A percentile compares a stretch with the other conserved stretches of the same genome.
Evolutionary conservation across 2,888 invertebrate genomes (phyloP).

Genomic region (Leptogaster cylindrica): DNA sequence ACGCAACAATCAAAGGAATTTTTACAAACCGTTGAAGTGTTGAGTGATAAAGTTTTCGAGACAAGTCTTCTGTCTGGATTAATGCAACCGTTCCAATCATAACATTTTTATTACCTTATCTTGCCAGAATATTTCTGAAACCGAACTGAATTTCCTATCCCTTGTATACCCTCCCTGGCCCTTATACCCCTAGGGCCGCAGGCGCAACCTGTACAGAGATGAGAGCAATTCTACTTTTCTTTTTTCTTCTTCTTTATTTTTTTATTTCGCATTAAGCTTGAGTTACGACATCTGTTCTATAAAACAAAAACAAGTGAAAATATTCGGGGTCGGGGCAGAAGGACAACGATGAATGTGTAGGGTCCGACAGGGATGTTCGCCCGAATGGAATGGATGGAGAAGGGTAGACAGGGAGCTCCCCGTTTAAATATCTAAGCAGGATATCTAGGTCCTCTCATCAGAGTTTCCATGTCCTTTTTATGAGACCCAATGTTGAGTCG

Average conservation of each 20-base stretch:
- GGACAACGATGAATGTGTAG: too few species aligned
- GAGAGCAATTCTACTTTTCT: background rate
- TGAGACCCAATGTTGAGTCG: constrained; percentile 13
- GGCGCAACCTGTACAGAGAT: background rate
- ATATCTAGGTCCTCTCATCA: constrained; percentile 22
- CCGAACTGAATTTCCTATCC: too few species aligned
- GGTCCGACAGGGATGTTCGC: background rate
- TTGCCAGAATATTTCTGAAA: background rate
- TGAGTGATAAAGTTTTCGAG: background rate
- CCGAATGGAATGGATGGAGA: too few species aligned
- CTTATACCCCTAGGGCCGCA: too few species aligned
- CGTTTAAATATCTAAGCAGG: constrained; percentile 9
- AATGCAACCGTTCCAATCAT: constrained; percentile 1
- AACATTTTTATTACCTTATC: constrained; percentile 5
- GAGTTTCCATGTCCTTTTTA: constrained; percentile 17
- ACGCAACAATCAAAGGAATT: too few species aligned
- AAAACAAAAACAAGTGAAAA: constrained; percentile 12
- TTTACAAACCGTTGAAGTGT: constrained; percentile 8
- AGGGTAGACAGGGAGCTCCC: background rate
- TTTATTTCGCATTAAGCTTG: constrained; percentile 11
- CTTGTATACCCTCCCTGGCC: background rate
- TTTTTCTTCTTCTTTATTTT: too few species aligned
- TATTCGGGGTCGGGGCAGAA: too few species aligned
- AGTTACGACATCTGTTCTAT: constrained; percentile 25
- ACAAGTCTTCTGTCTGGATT: background rate